Base-by-base conservation (phyloP, 1,140 invertebrate species). In the Helicoverpa zea region DNA sequence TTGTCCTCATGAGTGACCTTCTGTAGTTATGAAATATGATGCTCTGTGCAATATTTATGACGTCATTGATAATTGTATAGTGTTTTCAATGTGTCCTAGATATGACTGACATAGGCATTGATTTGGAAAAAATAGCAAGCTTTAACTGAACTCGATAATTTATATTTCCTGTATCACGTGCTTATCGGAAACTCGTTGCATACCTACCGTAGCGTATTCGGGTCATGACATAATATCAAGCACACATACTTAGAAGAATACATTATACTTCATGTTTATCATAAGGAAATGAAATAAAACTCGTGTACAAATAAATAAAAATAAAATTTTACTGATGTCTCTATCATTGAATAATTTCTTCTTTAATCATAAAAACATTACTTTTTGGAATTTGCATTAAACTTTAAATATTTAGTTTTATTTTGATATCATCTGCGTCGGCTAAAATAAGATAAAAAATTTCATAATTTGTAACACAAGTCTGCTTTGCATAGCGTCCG, bases 401-500 rank as follows among this genome's bases (percentile, higher is more conserved):
- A n/a, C 16, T 64, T 47, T 61, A 30, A 61, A 61, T 30, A 61
- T 4, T 61, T 61, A 3, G 23, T 4, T 30, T 61, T 3, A 14
- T 3, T 61, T 23, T 47, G 5, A 43, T 9, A 10, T 13, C 18
- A 4, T 23, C 16, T 14, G 56, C 14, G 49, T 30, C 16, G 29
- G 16, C 35, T 64, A 35, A 29, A 12, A 64, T 10, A 54, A 77
- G 35, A 66, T 52, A 23, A 52, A 51, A 30, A 29, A n/a, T 47
- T 54, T 64, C 72, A 79, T 76, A 12, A 76, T 43, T 30, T 58
- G 63, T 58, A 73, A 79, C 23, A 80, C 29, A 63, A 47, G 81
- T 83, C 70, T 54, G 56, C 23, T 76, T 63, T 64, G 72, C 70
- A 70, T 80, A 58, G 80, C 81, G 82, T 75, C 63, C 73, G 86